Conservation (phyloP, 2,797 vertebrate genomes). For the Apogon hyalosoma region DNA sequence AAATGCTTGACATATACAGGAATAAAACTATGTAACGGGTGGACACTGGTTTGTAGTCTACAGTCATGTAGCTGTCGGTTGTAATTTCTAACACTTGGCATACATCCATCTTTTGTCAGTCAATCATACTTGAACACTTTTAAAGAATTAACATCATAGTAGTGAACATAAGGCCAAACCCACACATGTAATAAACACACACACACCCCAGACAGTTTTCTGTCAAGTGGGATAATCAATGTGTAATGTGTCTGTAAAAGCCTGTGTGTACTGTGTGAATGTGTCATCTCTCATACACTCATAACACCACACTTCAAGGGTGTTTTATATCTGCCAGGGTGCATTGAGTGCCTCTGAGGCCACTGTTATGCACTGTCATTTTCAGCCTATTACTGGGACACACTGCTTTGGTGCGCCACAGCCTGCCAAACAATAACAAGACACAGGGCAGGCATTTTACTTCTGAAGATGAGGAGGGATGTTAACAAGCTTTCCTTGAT, state of each 20-base stretch:
- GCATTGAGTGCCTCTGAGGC: conserved; percentile 21
- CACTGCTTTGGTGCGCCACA: conserved; percentile 12
- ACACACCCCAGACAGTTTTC: conserved; percentile 47
- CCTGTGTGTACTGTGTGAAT: conserved; percentile 10
- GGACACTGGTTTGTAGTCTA: background rate
- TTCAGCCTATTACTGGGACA: conserved; percentile 52
- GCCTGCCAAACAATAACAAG: conserved; percentile 50
- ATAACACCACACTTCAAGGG: conserved; percentile 34
- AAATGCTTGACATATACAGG: background rate
- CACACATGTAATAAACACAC: conserved; percentile 11
- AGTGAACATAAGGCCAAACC: conserved; percentile 14
- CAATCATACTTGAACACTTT: background rate
- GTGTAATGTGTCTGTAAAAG: conserved; percentile 36
- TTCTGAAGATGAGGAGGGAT: conserved; percentile 37
- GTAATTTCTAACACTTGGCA: background rate
- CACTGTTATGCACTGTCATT: conserved; percentile 36
- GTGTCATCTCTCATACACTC: conserved; percentile 41
- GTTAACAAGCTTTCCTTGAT: conserved; percentile 53
- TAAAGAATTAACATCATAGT: conserved; percentile 9
- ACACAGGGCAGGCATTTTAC: conserved; percentile 23
- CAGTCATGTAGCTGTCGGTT: background rate
- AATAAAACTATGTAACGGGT: background rate
- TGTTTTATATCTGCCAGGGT: conserved; percentile 28
- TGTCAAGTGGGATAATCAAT: conserved; percentile 43
- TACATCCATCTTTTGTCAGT: background rate